These are phyloP conservation scores for Globodera ellingtonae DNA, from an alignment of 1,140 invertebrate genomes.

Conservation along the genomic window DNA sequence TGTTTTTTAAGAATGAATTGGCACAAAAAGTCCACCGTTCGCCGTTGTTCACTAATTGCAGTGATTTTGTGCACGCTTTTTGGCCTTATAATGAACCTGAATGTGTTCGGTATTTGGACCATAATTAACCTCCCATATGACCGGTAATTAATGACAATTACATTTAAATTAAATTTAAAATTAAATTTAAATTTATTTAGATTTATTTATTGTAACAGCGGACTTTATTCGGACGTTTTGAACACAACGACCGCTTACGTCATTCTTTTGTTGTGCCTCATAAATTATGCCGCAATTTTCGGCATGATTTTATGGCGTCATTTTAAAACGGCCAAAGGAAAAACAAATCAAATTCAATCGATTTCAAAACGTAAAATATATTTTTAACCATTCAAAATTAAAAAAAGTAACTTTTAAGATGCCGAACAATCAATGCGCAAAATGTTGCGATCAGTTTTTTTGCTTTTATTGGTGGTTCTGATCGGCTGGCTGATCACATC, in stretches of 20 bases:
- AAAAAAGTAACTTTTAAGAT: background rate
- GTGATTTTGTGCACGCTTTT: background rate
- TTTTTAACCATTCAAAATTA: too few relatives aligned
- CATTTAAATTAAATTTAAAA: background rate
- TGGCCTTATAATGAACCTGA: background rate
- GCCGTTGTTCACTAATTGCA: background rate
- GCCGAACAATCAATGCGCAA: background rate
- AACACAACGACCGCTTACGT: slow-evolving; percentile 3
- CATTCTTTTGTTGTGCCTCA: background rate
- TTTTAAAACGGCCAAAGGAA: slow-evolving; percentile 5
- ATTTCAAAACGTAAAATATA: background rate
- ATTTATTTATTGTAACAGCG: slow-evolving; percentile 18
- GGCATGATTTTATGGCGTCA: slow-evolving; percentile 11
- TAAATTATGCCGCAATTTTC: slow-evolving; percentile 19
- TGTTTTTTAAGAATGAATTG: background rate
- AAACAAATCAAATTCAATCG: background rate
- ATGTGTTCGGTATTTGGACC: slow-evolving; percentile 2
- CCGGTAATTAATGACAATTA: background rate
- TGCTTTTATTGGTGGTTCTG: slow-evolving; percentile 3
- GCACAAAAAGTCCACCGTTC: background rate
- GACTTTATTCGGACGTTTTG: slow-evolving; percentile 21
- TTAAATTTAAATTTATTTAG: background rate
- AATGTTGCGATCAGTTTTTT: slow-evolving; percentile 21
- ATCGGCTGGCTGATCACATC: slow-evolving; percentile 22
- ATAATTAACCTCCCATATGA: background rate